phyloP scores from a whole-genome alignment of 2,113 vertebrate genomes.

The Pelecanoides urinatrix region DNA sequence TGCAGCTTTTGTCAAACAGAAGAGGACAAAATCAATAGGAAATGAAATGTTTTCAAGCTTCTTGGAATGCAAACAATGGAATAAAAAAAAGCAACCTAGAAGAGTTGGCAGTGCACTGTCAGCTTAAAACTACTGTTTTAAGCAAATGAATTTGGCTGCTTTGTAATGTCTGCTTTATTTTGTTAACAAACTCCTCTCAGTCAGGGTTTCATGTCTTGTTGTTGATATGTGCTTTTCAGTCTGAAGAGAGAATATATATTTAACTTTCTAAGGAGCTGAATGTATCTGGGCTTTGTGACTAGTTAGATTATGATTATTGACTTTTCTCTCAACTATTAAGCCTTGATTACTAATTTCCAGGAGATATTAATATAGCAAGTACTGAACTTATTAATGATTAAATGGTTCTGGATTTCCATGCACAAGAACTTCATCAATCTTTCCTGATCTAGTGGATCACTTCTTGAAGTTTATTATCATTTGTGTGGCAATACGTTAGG shows the following conservation, averaged over 20 bases:
- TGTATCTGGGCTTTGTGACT: neutral
- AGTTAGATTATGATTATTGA: neutral
- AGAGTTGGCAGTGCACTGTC: neutral
- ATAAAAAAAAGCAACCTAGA: neutral
- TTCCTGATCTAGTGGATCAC: neutral
- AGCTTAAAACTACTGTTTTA: slow-evolving; percentile 28
- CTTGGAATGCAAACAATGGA: slow-evolving; percentile 54
- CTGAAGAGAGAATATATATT: neutral
- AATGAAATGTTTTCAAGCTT: slow-evolving; percentile 50
- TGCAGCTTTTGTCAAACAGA: slow-evolving; percentile 21
- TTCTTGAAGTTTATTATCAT: neutral
- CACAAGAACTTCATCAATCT: neutral
- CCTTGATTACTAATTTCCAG: neutral
- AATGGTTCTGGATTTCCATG: neutral
- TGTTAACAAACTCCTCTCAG: slow-evolving; percentile 37
- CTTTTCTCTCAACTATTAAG: neutral
- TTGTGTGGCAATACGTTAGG: neutral
- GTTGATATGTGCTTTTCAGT: neutral
- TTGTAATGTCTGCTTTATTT: slow-evolving; percentile 34
- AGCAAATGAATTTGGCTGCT: slow-evolving; percentile 29
- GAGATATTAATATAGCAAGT: neutral
- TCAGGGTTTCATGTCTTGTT: neutral
- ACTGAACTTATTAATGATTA: neutral
- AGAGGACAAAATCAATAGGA: slow-evolving; percentile 22
- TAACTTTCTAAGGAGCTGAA: neutral